Base-by-base conservation (phyloP, 2,888 invertebrate species). In the Oligia latruncula region DNA sequence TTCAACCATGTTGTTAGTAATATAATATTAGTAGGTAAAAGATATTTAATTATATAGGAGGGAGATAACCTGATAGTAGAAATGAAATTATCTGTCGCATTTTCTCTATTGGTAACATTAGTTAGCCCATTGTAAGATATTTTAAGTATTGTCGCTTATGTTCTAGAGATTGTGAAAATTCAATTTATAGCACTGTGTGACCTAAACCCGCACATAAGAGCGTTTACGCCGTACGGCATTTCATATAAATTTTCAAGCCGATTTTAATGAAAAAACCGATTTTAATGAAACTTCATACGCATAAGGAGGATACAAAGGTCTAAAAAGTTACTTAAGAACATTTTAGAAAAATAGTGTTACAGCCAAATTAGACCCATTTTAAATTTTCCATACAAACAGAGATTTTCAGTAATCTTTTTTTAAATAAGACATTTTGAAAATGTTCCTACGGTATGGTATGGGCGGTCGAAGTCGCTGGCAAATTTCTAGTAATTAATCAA, bases 1-100 rank as follows among this genome's bases (percentile, higher is more conserved):
- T 60, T 60, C 17, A 79, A 60, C 15, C n/a, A 55, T 71, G 6
- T 67, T 67, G 43, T 62, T 73, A 43, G 65, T 75, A 29, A 65
- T 81, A 15, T 73, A 40, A 23, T 65, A 55, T 71, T 55, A 17
- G 35, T 71, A 17, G 4, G 35, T 74, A 55, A 1, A 77, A 72
- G 2, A 9, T 49, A 23, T 55, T 68, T 68, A 49, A 15, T 58
- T 13, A 17, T 58, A 40, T 5, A 35, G 35, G 29, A 64, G 9
- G 23, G n/a, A 49, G 72, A 29, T 55, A 23, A 64, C 6, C 71
- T 71, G 58, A 58, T 6, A 20, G 6, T 58, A 20, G 58, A 71
- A 43, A 71, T 58, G 17, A 4, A 58, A n/a, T 58, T 40, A 58
- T n/a, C 4, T 0, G 6, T 58, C 58, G 4, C 2, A 58, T n/a